Percentiles rank a stretch among this genome's conserved stretches.
Evolutionary conservation across 92 coral and sea anemone genomes (phyloP).

Genomic region (Epizoanthus illoricatus): DNA sequence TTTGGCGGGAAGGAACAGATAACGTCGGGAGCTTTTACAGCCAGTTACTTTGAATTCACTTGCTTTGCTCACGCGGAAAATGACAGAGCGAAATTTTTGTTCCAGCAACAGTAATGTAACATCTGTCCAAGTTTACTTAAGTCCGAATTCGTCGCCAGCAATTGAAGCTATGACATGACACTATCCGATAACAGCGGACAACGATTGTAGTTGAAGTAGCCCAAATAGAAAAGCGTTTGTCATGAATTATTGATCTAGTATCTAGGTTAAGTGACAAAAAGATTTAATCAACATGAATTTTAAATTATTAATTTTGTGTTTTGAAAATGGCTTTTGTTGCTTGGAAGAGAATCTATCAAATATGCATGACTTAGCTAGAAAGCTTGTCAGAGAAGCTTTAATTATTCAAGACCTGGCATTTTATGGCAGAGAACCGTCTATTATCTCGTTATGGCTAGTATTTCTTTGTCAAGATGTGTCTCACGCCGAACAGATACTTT

Average conservation of each 20-base stretch:
- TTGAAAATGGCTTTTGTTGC: conserved; percentile 87
- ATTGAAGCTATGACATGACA: conserved; percentile 36
- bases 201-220: conserved; percentile 17
- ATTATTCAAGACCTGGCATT: conserved; percentile 87
- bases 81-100: conserved; percentile 33
- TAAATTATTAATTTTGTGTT: conserved; percentile 86
- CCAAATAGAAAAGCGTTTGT: conserved; percentile 56
- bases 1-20: not conserved
- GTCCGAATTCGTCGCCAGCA: conserved; percentile 9
- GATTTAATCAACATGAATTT: conserved; percentile 92
- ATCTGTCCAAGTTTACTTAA: conserved; percentile 28
- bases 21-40: not conserved
- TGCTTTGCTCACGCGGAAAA: conserved; percentile 7
- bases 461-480: conserved; percentile 14
- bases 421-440: conserved; percentile 74
- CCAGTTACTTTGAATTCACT: not conserved
- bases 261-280: conserved; percentile 91
- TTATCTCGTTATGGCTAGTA: conserved; percentile 9
- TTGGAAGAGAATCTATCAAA: conserved; percentile 68
- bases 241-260: conserved; percentile 62
- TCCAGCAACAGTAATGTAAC: conserved; percentile 20
- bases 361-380: conserved; percentile 69
- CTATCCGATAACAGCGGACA: conserved; percentile 22
- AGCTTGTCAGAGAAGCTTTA: conserved; percentile 53
- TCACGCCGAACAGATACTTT: conserved; percentile 3